These are phyloP conservation scores for Cyanistes caeruleus DNA, from an alignment of 2,113 vertebrate genomes.

Conservation along the genomic window DNA sequence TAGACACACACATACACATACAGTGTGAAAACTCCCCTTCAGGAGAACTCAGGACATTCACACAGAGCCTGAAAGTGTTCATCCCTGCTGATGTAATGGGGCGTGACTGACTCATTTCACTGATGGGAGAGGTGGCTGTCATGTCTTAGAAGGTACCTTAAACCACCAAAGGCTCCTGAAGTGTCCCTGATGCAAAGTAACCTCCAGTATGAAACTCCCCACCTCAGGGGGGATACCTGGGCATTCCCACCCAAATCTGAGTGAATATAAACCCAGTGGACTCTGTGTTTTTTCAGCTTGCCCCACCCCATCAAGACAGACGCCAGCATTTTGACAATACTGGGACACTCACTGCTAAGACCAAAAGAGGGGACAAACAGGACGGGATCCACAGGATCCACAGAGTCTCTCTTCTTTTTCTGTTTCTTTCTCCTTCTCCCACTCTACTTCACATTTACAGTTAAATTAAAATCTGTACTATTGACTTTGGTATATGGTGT, in stretches of 20 bases:
- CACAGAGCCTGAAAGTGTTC: not conserved
- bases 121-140: not conserved
- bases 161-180: not conserved
- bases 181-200: not conserved
- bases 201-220: not conserved
- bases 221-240: not conserved
- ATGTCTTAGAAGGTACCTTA: not conserved
- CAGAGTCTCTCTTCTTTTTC: not conserved
- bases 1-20: not conserved
- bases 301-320: not conserved
- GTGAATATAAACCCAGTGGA: not conserved
- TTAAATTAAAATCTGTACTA: not conserved
- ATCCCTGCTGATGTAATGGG: not conserved
- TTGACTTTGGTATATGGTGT: not conserved
- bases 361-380: not conserved
- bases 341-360: not conserved
- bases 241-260: not conserved
- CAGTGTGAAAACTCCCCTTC: not conserved
- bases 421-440: not conserved
- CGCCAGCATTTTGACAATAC: not conserved
- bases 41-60: not conserved
- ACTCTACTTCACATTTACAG: not conserved
- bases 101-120: not conserved
- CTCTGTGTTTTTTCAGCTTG: not conserved
- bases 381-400: not conserved